Conservation (phyloP, 1,140 invertebrate species). For the Lithobius niger region DNA sequence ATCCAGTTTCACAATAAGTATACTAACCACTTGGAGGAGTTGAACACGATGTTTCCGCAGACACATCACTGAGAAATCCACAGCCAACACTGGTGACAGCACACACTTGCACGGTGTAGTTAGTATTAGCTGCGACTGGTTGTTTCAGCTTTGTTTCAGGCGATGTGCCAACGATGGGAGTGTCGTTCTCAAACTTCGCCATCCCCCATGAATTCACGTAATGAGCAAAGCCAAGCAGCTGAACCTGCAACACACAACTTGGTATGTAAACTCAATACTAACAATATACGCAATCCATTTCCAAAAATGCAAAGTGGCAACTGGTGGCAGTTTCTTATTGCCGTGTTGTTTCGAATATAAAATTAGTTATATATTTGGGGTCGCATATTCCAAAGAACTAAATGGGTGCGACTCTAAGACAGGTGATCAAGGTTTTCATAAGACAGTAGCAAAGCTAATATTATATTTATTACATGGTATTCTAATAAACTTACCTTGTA, state of each 20-base stretch:
- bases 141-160: conserved; percentile 15
- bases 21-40: conserved; percentile 9
- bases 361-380: conserved; percentile 11
- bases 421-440: no score
- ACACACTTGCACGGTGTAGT: conserved; percentile 23
- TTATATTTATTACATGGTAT: no score
- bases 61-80: conserved; percentile 1
- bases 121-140: conserved; percentile 25
- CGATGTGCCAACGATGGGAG: background rate
- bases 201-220: background rate
- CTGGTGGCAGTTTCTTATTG: no score
- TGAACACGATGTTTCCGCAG: background rate
- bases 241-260: conserved; percentile 54
- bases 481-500: no score
- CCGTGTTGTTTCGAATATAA: conserved; percentile 11
- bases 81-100: conserved; percentile 7
- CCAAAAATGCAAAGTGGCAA: no score
- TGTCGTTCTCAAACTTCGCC: background rate
- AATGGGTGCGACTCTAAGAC: no score
- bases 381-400: conserved; percentile 8
- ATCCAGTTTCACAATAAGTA: no score
- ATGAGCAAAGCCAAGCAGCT: conserved; percentile 45
- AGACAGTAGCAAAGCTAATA: no score
- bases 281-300: conserved; percentile 7
- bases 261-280: conserved; percentile 11